Evolutionary conservation across 1,140 invertebrate genomes (phyloP).

Genomic region (Sogatella furcifera): DNA sequence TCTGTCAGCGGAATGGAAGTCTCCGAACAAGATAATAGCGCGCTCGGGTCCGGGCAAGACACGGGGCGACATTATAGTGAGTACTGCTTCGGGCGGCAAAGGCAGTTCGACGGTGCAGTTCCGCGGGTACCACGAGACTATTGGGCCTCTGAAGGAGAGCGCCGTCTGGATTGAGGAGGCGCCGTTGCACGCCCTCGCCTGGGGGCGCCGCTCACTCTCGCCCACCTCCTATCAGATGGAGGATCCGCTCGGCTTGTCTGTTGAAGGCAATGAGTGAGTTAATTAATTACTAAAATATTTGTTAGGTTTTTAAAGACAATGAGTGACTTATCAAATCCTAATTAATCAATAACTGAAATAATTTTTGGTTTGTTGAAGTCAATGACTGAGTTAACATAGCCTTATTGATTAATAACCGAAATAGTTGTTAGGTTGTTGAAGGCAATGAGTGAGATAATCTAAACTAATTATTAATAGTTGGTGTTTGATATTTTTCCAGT

Average conservation of each 20-base stretch:
- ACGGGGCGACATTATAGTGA: constrained; percentile 90
- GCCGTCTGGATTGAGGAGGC: constrained; percentile 98
- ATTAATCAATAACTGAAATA: too few relatives aligned
- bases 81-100: constrained; percentile 77
- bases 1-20: constrained; percentile 95
- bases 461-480: too few relatives aligned
- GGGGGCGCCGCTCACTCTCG: constrained; percentile 69
- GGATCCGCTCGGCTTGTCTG: constrained; percentile 87
- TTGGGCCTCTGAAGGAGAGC: constrained; percentile 92
- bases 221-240: constrained; percentile 79
- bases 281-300: too few relatives aligned
- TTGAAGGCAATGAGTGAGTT: constrained; percentile 83
- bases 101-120: constrained; percentile 95
- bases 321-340: too few relatives aligned
- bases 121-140: constrained; percentile 72
- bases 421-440: too few relatives aligned
- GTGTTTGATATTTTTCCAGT: too few relatives aligned
- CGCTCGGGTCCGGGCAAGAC: constrained; percentile 89
- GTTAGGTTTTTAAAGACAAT: too few relatives aligned
- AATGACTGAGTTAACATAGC: too few relatives aligned
- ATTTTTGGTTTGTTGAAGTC: too few relatives aligned
- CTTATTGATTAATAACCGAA: too few relatives aligned
- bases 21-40: constrained; percentile 92
- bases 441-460: too few relatives aligned
- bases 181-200: constrained; percentile 57